Base-by-base conservation (phyloP, 1,140 invertebrate species). In the Conus ventricosus region DNA sequence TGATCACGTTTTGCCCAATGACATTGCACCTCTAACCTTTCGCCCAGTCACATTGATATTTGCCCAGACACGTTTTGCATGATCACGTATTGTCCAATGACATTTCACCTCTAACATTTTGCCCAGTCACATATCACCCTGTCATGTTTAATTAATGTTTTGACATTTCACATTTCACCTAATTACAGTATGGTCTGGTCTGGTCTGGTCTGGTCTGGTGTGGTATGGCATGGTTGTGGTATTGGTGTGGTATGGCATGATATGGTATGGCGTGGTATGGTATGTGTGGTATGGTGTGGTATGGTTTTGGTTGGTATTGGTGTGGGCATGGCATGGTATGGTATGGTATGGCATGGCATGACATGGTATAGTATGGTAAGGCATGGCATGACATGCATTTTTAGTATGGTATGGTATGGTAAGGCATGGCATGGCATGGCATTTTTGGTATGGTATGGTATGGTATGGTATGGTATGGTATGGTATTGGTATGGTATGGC, bases 401-500 rank as follows among this genome's bases (percentile, higher is more conserved):
- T 17, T 71, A 8, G 76, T 78, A 91, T 90, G 10, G 76, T 78
- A 78, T 78, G 39, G 39, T 39, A 39, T 39, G 39, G 39, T 4
- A 84, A 2, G 51, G 82, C 13, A 84, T 51, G 82, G 54, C 17
- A 84, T 27, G 23, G 23, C 13, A 55, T 51, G 82, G 67, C 10
- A 67, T 39, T 10, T 80, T 11, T 53, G 78, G 78, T 55, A 53
- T 55, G 78, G 78, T 80, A n/a, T 80, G 78, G 39, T 84, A 53
- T 57, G 83, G 39, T 84, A 53, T 55, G 20, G 76, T 78, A 84
- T 90, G 83, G 87, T 76, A 87, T 90, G 87, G 82, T 84, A 84
- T 84, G 87, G 82, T 88, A 88, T 84, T 60, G 57, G 57, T 87
- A 80, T 89, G 87, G 57, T 89, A 67, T 78, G 88, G 84, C 82